A percentile compares a stretch with the other conserved stretches of the same genome.
Evolutionary conservation across 2,888 invertebrate genomes (phyloP).

Genomic region (Cephus rjabovi): DNA sequence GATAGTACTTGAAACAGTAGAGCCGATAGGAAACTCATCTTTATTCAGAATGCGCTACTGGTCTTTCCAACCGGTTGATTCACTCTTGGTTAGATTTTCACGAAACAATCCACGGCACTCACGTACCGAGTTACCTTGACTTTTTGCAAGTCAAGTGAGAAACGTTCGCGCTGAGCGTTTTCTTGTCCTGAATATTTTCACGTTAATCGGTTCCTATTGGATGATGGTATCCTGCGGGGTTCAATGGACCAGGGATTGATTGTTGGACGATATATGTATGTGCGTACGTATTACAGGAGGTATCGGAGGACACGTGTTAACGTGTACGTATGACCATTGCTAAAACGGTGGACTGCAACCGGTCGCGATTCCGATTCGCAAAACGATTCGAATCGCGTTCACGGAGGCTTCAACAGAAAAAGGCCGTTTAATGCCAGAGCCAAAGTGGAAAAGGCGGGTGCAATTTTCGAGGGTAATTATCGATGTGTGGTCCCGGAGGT

Average conservation of each 20-base stretch:
- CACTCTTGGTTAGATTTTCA: neutral
- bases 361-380: constrained; percentile 17
- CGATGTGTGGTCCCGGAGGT: constrained; percentile 63
- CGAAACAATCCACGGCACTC: neutral
- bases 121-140: neutral
- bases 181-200: neutral
- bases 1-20: neutral
- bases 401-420: constrained; percentile 42
- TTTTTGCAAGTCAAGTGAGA: neutral
- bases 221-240: neutral
- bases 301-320: neutral
- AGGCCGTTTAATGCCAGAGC: constrained; percentile 48
- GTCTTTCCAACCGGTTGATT: constrained; percentile 5
- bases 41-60: neutral
- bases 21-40: neutral
- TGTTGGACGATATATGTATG: neutral
- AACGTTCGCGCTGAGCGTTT: neutral
- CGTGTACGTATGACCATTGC: neutral
- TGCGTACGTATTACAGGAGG: neutral
- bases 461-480: constrained; percentile 63
- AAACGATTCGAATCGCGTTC: constrained; percentile 46
- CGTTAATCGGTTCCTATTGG: neutral
- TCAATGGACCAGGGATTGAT: neutral
- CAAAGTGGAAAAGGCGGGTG: constrained; percentile 59
- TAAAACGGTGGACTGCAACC: neutral